Evolutionary conservation across 2,888 invertebrate genomes (phyloP).

Genomic region (Aromia moschata): DNA sequence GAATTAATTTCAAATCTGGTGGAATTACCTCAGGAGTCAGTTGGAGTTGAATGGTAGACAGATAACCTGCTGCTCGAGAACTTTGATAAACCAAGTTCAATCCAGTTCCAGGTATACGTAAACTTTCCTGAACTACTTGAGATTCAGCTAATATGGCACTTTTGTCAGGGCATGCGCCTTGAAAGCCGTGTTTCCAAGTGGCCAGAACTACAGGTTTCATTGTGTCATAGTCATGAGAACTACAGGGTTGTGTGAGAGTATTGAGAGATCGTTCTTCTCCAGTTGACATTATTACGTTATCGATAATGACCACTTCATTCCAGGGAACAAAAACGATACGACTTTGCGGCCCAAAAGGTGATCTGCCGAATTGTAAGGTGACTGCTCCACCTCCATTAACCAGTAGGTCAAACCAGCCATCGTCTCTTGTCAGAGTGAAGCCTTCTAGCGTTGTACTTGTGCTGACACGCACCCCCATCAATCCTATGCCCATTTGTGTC

Average conservation of each 20-base stretch:
- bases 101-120: conserved; percentile 93
- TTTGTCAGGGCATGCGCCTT: conserved; percentile 93
- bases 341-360: conserved; percentile 88
- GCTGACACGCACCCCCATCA: conserved; percentile 95
- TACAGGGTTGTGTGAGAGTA: conserved; percentile 79
- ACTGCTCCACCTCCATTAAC: conserved; percentile 99
- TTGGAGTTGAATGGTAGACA: conserved; percentile 91
- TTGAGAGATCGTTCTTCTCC: conserved; percentile 79
- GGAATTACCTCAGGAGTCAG: conserved; percentile 88
- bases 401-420: conserved; percentile 97
- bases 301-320: conserved; percentile 97
- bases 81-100: conserved; percentile 97
- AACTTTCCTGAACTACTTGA: conserved; percentile 94
- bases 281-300: conserved; percentile 85
- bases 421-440: conserved; percentile 90
- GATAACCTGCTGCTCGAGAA: conserved; percentile 91
- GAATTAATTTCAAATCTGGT: conserved; percentile 83
- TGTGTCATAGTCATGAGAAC: conserved; percentile 88
- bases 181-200: conserved; percentile 95
- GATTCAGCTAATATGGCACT: conserved; percentile 91
- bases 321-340: conserved; percentile 93
- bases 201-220: conserved; percentile 94
- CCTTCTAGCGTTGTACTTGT: conserved; percentile 95
- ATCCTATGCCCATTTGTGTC: conserved; percentile 88
- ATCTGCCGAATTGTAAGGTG: conserved; percentile 91